Evolutionary conservation across 1,140 invertebrate species (phyloP).

Genomic region (Mizuhopecten yessoensis): DNA sequence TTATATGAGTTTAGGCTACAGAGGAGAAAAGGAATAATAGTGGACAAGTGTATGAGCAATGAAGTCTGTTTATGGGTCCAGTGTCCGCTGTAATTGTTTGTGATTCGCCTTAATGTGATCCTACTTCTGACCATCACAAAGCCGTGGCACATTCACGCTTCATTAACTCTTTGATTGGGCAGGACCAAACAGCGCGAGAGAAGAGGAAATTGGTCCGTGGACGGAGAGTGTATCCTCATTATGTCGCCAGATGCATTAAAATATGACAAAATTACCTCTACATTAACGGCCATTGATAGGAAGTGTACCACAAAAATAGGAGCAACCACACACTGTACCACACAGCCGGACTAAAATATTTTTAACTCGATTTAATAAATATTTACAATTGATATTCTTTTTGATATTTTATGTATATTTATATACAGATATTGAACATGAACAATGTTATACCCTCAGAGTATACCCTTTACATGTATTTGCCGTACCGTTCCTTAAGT

Average conservation of each 20-base stretch:
- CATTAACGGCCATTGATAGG: not conserved
- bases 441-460: not conserved
- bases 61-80: not conserved
- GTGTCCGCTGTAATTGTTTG: constrained; percentile 1
- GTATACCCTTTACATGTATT: not conserved
- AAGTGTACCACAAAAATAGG: not conserved
- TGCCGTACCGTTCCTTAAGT: not conserved
- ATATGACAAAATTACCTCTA: constrained; percentile 15
- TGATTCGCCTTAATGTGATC: not conserved
- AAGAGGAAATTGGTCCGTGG: not conserved
- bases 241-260: constrained; percentile 25
- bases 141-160: not conserved
- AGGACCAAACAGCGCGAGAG: not conserved
- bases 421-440: not conserved
- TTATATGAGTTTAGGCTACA: not conserved
- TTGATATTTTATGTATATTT: not conserved
- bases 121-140: not conserved
- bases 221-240: not conserved
- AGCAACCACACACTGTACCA: not conserved
- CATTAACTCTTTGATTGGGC: constrained; percentile 18
- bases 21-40: not conserved
- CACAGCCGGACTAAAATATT: not conserved
- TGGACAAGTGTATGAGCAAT: too few species aligned
- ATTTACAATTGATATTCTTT: not conserved
- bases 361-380: not conserved